A percentile compares a stretch with the other conserved stretches of the same genome.
Conservation (phyloP, 1,140 invertebrate genomes). For the Rhagoletis zephyria region DNA sequence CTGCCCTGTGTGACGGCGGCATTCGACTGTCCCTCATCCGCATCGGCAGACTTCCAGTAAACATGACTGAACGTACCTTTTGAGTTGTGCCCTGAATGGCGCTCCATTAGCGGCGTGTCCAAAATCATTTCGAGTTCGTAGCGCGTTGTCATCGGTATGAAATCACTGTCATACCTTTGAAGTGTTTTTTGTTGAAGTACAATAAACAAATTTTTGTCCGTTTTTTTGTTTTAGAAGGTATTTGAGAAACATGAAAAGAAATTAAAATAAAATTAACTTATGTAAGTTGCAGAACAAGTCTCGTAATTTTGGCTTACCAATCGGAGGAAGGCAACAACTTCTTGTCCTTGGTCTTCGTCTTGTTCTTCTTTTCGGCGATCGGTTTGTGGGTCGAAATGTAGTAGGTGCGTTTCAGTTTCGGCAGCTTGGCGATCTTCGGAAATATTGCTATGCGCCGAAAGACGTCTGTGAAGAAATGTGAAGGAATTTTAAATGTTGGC, state of each 20-base stretch:
- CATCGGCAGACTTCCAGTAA: slow-evolving; percentile 45
- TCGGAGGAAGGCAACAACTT: slow-evolving; percentile 53
- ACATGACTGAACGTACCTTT: slow-evolving; percentile 54
- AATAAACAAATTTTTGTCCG: not conserved
- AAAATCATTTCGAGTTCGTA: slow-evolving; percentile 56
- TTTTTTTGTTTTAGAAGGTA: not conserved
- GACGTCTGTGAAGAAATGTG: slow-evolving; percentile 32
- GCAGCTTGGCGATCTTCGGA: slow-evolving; percentile 56
- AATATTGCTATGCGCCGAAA: slow-evolving; percentile 55
- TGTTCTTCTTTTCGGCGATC: slow-evolving; percentile 50
- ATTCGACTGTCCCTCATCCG: not conserved
- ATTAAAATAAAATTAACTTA: not conserved
- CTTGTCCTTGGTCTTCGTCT: slow-evolving; percentile 47
- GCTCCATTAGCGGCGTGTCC: slow-evolving; percentile 54
- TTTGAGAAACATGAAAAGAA: too few species aligned
- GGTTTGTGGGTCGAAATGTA: slow-evolving; percentile 53
- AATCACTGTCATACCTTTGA: slow-evolving; percentile 57
- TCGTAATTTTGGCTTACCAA: slow-evolving; percentile 38
- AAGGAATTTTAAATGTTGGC: not conserved
- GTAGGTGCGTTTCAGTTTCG: slow-evolving; percentile 53
- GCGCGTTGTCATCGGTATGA: slow-evolving; percentile 56
- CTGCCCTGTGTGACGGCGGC: not conserved
- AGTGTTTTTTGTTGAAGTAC: slow-evolving; percentile 15
- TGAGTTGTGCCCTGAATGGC: slow-evolving; percentile 48
- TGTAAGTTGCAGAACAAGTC: not conserved